These are phyloP conservation scores for Gryllus bimaculatus DNA, from an alignment of 1,140 invertebrate genomes.

Conservation along the genomic window DNA sequence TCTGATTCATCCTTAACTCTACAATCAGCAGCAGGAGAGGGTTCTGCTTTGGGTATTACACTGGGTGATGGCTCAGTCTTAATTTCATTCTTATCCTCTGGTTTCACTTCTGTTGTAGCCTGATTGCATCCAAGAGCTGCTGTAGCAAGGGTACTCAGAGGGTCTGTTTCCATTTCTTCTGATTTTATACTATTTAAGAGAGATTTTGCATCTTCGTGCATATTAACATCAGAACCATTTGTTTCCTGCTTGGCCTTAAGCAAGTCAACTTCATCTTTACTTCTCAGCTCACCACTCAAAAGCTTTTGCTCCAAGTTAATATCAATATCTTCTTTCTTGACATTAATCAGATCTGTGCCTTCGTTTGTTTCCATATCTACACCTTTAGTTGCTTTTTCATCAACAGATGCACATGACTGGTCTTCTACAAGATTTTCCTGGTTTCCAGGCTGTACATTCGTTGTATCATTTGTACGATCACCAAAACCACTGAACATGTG, in stretches of 20 bases:
- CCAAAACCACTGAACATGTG: background rate
- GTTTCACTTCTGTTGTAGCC: slow-evolving; percentile 25
- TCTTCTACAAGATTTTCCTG: background rate
- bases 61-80: background rate
- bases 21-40: background rate
- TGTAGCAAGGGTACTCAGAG: slow-evolving; percentile 61
- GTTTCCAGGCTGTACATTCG: background rate
- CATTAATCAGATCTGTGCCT: background rate
- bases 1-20: background rate
- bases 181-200: slow-evolving; percentile 1
- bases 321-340: background rate
- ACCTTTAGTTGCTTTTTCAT: background rate
- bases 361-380: background rate
- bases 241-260: background rate
- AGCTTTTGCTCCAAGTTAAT: background rate
- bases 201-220: background rate
- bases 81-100: background rate
- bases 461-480: background rate
- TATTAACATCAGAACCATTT: background rate
- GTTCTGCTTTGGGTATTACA: background rate
- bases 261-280: background rate
- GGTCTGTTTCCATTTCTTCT: slow-evolving; percentile 35
- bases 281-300: background rate
- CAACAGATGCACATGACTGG: background rate
- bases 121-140: slow-evolving; percentile 51